Conservation (phyloP, 2,888 invertebrate genomes). For the Euzetes globulus region DNA sequence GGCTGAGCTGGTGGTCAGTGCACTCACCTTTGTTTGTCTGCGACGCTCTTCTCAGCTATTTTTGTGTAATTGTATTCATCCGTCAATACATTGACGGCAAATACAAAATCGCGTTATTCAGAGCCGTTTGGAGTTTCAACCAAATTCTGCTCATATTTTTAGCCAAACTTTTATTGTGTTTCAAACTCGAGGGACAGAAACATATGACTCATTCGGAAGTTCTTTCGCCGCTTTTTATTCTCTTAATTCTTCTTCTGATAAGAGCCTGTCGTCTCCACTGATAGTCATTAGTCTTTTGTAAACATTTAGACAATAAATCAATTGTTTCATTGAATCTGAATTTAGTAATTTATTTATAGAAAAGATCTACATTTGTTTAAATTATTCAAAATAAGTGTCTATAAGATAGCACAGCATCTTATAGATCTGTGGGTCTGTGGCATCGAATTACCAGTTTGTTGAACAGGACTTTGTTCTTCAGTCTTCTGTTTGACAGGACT, state of each 20-base stretch:
- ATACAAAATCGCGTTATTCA: constrained; percentile 63
- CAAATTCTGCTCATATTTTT: constrained; percentile 75
- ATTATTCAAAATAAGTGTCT: too few relatives aligned
- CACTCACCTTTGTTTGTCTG: constrained; percentile 86
- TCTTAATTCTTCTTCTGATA: constrained; percentile 79
- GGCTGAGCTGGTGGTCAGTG: constrained; percentile 73
- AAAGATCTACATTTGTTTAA: too few relatives aligned
- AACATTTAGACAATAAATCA: too few relatives aligned
- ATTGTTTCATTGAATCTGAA: too few relatives aligned
- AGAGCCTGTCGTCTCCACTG: constrained; percentile 64
- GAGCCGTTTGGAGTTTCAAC: constrained; percentile 72
- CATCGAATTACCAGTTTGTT: too few relatives aligned
- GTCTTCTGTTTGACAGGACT: too few relatives aligned
- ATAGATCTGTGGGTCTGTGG: too few relatives aligned
- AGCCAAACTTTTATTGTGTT: constrained; percentile 82
- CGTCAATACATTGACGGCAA: constrained; percentile 71
- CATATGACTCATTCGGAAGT: constrained; percentile 75
- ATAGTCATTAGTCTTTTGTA: background rate
- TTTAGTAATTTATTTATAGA: too few relatives aligned
- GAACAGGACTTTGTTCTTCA: too few relatives aligned
- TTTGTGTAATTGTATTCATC: constrained; percentile 88
- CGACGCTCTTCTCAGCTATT: constrained; percentile 86
- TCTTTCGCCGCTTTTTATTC: constrained; percentile 69
- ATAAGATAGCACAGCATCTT: too few relatives aligned
- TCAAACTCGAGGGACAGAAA: constrained; percentile 72